phyloP scores from a whole-genome alignment of 2,113 vertebrate species.

The Kobus ellipsiprymnus region DNA sequence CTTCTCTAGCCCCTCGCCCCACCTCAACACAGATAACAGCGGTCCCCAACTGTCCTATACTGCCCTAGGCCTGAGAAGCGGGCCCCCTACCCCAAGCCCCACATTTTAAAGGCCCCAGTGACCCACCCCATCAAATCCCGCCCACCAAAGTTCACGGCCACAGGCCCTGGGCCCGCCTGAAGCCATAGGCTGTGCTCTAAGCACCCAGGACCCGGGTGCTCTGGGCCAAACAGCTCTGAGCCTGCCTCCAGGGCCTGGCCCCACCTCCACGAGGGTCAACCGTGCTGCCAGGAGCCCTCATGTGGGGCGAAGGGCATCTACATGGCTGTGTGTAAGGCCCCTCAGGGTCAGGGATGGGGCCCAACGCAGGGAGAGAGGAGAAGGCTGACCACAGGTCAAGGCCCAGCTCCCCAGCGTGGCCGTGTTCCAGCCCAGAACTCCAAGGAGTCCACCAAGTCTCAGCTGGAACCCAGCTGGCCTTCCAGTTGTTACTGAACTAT shows the following conservation, averaged over 20 bases:
- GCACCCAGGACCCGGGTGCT: background rate
- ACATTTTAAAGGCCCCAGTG: background rate
- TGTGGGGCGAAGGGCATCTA: background rate
- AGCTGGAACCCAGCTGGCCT: background rate
- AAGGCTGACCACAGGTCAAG: background rate
- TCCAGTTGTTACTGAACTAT: background rate
- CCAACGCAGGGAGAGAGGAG: background rate
- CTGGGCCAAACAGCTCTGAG: background rate
- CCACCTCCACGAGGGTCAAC: accelerated
- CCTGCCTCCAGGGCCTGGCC: background rate
- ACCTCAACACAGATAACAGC: background rate
- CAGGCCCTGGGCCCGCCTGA: background rate
- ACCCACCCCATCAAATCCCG: background rate
- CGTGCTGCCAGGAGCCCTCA: background rate
- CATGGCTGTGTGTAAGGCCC: accelerated
- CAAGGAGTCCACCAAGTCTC: background rate
- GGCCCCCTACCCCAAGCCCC: too few species aligned
- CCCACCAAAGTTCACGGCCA: accelerated
- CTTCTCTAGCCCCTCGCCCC: too few species aligned
- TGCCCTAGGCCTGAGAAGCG: background rate
- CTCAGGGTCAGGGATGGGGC: background rate
- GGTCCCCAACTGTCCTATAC: too few species aligned
- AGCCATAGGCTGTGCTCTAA: accelerated
- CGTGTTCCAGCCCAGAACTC: background rate
- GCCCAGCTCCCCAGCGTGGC: accelerated